phyloP scores from a whole-genome alignment of 2,888 invertebrate species.

The Dryococelus australis region DNA sequence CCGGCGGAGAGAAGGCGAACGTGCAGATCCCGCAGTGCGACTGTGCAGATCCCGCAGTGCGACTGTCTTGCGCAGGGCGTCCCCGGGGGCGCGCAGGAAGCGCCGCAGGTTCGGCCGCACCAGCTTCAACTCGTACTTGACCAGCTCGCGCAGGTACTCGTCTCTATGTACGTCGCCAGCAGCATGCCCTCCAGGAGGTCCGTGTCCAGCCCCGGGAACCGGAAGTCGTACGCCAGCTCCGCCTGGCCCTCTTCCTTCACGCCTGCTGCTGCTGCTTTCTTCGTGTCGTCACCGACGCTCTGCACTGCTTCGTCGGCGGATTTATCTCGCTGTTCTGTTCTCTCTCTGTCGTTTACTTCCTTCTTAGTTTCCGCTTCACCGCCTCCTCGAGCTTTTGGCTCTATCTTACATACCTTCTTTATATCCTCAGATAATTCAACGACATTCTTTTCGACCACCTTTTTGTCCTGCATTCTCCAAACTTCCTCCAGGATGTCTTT shows the following conservation, averaged over 20 bases:
- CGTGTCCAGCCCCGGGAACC: slow-evolving; percentile 2
- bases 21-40: too few relatives aligned
- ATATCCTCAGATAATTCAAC: slow-evolving; percentile 38
- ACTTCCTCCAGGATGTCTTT: background rate
- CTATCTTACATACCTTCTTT: background rate
- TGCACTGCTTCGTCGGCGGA: background rate
- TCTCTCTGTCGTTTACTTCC: background rate
- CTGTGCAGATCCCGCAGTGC: too few relatives aligned
- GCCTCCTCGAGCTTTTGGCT: background rate
- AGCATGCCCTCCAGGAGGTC: background rate
- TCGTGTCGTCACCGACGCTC: background rate
- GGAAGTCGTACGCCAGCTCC: background rate
- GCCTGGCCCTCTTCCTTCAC: background rate
- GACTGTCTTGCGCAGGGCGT: too few relatives aligned
- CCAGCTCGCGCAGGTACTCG: too few relatives aligned
- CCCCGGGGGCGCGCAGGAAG: too few relatives aligned
- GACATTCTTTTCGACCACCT: slow-evolving; percentile 31
- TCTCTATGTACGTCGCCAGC: background rate
- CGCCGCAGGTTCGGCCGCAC: background rate
- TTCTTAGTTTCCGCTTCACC: background rate
- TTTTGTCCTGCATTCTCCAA: slow-evolving; percentile 32
- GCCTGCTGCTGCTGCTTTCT: background rate
- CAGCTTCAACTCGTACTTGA: too few relatives aligned
- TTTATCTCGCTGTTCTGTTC: background rate
- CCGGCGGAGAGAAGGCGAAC: too few relatives aligned